These are phyloP conservation scores for Bucco capensis DNA, from an alignment of 2,113 vertebrate species.

Conservation along the genomic window DNA sequence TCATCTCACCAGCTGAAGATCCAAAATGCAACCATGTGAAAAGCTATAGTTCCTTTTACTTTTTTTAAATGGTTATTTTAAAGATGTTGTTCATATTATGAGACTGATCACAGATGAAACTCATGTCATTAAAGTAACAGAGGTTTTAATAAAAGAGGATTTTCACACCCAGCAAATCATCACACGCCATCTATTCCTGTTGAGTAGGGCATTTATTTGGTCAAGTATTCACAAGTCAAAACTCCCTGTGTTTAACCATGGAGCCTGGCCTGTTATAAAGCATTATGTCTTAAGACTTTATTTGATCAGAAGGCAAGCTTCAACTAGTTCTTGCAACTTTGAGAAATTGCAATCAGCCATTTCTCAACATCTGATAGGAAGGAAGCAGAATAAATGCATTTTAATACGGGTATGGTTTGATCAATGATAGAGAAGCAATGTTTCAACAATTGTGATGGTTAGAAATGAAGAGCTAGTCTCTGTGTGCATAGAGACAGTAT, in stretches of 20 bases:
- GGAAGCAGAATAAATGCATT: background rate
- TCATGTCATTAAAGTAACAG: background rate
- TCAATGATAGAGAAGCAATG: background rate
- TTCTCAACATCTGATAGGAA: slow-evolving; percentile 59
- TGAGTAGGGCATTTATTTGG: slow-evolving; percentile 34
- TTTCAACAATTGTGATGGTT: background rate
- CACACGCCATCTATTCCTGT: background rate
- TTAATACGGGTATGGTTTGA: background rate
- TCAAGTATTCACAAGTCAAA: slow-evolving; percentile 59
- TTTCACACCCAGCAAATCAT: slow-evolving; percentile 28
- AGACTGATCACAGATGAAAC: background rate
- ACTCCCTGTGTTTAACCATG: slow-evolving; percentile 6
- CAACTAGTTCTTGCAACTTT: slow-evolving; percentile 29
- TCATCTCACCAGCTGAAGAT: background rate
- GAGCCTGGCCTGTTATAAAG: slow-evolving; percentile 18
- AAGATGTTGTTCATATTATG: background rate
- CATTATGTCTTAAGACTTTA: slow-evolving; percentile 10
- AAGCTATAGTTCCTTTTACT: background rate
- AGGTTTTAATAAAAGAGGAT: background rate
- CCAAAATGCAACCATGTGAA: background rate
- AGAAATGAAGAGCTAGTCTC: background rate
- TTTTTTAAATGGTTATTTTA: background rate
- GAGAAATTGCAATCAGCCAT: slow-evolving; percentile 24
- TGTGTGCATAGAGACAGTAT: background rate
- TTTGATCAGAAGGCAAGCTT: slow-evolving; percentile 50